Conservation (phyloP, 2,888 invertebrate genomes). For the Drosophila infuscata region DNA sequence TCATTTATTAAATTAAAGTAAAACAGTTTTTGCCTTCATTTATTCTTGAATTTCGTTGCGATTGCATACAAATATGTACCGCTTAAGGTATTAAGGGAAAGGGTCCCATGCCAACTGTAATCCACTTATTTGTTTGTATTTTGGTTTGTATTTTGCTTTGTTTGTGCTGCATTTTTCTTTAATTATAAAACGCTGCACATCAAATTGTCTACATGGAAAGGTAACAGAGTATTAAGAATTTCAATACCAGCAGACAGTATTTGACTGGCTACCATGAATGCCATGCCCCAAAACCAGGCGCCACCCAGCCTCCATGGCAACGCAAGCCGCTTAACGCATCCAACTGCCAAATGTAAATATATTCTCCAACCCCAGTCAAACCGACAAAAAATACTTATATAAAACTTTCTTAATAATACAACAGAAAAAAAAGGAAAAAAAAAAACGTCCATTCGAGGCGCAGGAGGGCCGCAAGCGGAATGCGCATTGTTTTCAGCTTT, state of each 20-base stretch:
- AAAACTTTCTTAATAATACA: slow-evolving; percentile 77
- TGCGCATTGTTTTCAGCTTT: slow-evolving; percentile 79
- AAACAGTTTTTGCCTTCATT: background rate
- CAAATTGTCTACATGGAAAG: slow-evolving; percentile 74
- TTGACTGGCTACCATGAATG: slow-evolving; percentile 52
- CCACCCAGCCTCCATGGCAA: slow-evolving; percentile 60
- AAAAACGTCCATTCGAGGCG: slow-evolving; percentile 68
- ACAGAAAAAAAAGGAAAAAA: slow-evolving; percentile 46
- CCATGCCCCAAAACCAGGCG: slow-evolving; percentile 17
- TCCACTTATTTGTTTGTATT: slow-evolving; percentile 58
- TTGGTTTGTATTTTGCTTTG: slow-evolving; percentile 55
- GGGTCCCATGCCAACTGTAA: slow-evolving; percentile 70
- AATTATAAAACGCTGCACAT: slow-evolving; percentile 72
- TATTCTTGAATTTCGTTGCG: background rate
- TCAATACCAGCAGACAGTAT: slow-evolving; percentile 65
- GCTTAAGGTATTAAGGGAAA: slow-evolving; percentile 13
- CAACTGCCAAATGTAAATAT: slow-evolving; percentile 80
- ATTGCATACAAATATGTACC: background rate
- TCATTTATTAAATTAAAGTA: background rate
- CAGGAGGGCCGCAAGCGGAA: slow-evolving; percentile 78
- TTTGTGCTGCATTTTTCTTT: slow-evolving; percentile 64
- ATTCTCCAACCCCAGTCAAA: slow-evolving; percentile 59
- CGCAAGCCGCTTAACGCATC: slow-evolving; percentile 79
- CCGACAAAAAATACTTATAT: slow-evolving; percentile 65
- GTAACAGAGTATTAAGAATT: slow-evolving; percentile 79